Base-by-base conservation (phyloP, 2,797 vertebrate species). In the Esox masquinongy region DNA sequence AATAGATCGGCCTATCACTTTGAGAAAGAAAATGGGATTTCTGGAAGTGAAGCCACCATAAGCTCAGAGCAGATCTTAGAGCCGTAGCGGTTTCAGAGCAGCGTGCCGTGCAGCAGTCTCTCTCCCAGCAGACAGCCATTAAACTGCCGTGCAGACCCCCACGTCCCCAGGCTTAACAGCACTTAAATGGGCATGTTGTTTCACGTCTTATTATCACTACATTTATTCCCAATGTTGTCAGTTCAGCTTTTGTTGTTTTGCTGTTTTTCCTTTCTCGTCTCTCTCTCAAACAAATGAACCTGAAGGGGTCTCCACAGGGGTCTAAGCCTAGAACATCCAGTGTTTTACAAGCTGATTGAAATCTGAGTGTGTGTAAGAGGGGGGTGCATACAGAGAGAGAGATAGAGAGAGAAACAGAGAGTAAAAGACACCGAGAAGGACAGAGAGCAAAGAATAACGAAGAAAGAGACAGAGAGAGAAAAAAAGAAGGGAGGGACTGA, bases 121-220 rank as follows among this genome's bases (percentile, higher is more conserved):
- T 82, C 77, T 86, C 88, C 88, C 87, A 89, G 89, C 85, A 85
- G 89, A 83, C 86, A 79, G 86, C 88, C 87, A 90, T 87, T 91
- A 91, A 89, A 90, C 78, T 78, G 78, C 69, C 78, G 89, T 87
- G 87, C 82, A 88, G 86, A 83, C 79, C 81, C 84, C 82, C 88
- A 83, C 83, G 86, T 86, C 89, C 88, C 87, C 85, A 82, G 90
- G 91, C 91, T 92, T 90, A 93, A 89, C 90, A 88, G 88, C 90
- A 88, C 88, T 92, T 91, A 73, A 92, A 91, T 85, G 89, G 84
- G 82, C 77, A 85, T 88, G 88, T 91, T 90, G 86, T 84, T 84
- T 79, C 84, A 83, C 86, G 82, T 34, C 70, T 85, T 88, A 87
- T 43, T 22, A 26, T 34, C 88, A 85, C 86, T 89, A 91, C 88